Evolutionary conservation across 2,888 invertebrate species (phyloP).

Genomic region (Drosophila falleni): DNA sequence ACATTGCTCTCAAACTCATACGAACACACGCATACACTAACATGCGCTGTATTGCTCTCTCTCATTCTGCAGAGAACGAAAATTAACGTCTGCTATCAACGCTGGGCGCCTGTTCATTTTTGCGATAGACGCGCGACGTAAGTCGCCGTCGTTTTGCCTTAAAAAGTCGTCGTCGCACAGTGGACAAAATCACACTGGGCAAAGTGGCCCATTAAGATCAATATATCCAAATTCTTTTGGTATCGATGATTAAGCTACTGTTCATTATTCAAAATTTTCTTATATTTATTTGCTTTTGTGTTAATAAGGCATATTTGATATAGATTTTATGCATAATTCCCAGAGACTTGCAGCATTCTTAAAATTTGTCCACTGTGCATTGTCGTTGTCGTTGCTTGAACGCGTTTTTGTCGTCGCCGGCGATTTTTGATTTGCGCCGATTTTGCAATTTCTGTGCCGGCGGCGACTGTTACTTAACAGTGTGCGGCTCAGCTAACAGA

Average conservation of each 20-base stretch:
- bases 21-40: conserved; percentile 1
- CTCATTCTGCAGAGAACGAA: conserved; percentile 25
- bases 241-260: conserved; percentile 1
- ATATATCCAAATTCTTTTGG: conserved; percentile 5
- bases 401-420: conserved; percentile 79
- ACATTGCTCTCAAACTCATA: conserved; percentile 24
- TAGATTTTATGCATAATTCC: neutral
- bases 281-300: conserved; percentile 10
- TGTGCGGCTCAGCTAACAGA: conserved; percentile 39
- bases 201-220: neutral
- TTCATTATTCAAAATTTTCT: conserved; percentile 3
- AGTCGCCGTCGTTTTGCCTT: conserved; percentile 79
- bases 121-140: conserved; percentile 85
- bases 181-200: conserved; percentile 46
- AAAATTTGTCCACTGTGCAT: conserved; percentile 45
- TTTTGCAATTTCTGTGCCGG: conserved; percentile 74
- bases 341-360: conserved; percentile 8
- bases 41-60: conserved; percentile 8
- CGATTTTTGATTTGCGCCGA: conserved; percentile 78
- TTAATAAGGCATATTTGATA: neutral
- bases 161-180: conserved; percentile 73
- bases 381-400: conserved; percentile 53
- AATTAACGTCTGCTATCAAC: conserved; percentile 23
- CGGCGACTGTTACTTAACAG: conserved; percentile 64
- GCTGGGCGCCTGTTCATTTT: conserved; percentile 83